Evolutionary conservation across 2,797 vertebrate species (phyloP), one percentile per base, ranked within the genome.

Genomic region (Pseudochirops cupreus): DNA sequence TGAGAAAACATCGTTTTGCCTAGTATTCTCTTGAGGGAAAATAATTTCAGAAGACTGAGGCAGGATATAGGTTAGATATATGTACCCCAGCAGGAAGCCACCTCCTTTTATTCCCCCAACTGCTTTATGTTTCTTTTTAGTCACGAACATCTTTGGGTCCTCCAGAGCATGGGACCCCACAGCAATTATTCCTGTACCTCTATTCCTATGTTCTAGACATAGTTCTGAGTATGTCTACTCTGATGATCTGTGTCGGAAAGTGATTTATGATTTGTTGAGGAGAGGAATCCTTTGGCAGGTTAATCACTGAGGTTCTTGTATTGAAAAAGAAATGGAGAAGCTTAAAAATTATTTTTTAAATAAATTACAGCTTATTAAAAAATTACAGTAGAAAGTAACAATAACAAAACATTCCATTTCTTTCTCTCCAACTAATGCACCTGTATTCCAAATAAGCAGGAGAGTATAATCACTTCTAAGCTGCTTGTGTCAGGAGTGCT

Each of bases 381-480:
- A 82, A 87, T 46, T 11, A 28, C 21, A 82, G 24, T 26, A 87
- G 21, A 87, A 50, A 87, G 3, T 87, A 46, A 6, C 33, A 46
- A 46, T 2, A 96, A 97, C 95, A 92, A 97, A 91, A 91, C 87
- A 53, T n/a, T 93, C 90, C 96, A 93, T 97, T 92, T 57, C 39
- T 95, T 95, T 97, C 9, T 0, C 97, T 97, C 92, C 67, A 95
- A 93, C 93, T 13, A 58, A 96, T 93, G 90, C 59, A 95, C 87
- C 92, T 92, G 31, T 90, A 59, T 91, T 97, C 92, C 95, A 91
- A 97, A 95, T 62, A 29, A 97, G 94, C 96, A 95, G 96, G 96
- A 96, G 96, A 95, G 90, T 90, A 92, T 96, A 97, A 97, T 97
- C 93, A 97, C 56, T 92, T 96, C 59, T 96, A 98, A 98, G 94